These are phyloP conservation scores for Pristiophorus japonicus DNA, from an alignment of 2,113 vertebrate genomes.

Conservation along the genomic window DNA sequence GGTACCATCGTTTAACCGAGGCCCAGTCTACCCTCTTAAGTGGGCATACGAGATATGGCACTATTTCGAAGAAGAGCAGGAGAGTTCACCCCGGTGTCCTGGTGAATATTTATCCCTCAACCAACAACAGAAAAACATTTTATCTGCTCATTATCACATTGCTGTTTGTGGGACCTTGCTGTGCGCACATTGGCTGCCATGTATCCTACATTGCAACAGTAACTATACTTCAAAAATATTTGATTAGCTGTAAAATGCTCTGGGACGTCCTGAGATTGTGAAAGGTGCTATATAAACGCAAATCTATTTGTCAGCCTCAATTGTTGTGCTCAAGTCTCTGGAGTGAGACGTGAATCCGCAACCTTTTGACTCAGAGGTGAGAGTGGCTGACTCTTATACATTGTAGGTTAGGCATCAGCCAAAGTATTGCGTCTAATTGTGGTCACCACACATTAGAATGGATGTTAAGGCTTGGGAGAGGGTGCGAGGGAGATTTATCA, in stretches of 20 bases:
- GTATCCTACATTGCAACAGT: background rate
- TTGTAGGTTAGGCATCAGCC: background rate
- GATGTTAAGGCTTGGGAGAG: background rate
- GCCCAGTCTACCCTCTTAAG: background rate
- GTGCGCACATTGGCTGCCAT: background rate
- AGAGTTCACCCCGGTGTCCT: background rate
- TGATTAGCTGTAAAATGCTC: background rate
- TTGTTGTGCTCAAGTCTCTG: background rate
- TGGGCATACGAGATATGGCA: background rate
- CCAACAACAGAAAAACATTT: no score
- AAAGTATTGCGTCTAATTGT: background rate
- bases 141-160: background rate
- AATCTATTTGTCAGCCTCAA: background rate
- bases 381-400: background rate
- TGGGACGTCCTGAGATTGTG: no score
- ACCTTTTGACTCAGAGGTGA: background rate
- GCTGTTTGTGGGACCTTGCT: background rate
- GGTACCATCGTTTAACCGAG: background rate
- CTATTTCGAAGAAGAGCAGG: background rate
- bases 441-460: background rate
- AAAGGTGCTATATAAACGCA: no score
- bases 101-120: background rate
- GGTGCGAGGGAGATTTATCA: background rate
- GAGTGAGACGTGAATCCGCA: background rate
- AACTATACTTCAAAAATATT: background rate